Base-by-base conservation (phyloP, 2,113 vertebrate genomes). In the Manacus vitellinus region DNA sequence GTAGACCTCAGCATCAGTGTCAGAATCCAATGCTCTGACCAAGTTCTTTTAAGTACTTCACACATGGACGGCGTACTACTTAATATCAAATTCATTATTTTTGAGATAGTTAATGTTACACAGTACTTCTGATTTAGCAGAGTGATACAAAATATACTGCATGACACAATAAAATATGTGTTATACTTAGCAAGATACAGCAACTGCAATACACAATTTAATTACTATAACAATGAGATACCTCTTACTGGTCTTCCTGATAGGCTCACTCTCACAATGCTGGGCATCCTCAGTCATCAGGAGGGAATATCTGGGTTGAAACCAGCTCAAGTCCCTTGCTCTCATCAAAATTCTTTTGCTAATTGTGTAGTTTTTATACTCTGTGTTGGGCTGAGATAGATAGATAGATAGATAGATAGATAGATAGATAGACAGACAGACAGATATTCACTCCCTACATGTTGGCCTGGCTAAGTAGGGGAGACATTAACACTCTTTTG, bases 31-130 rank as follows among this genome's bases (percentile, higher is more conserved):
- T 22, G 31, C 23, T 44, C 31, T 73, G 24, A 63, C 4, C 14
- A 63, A 19, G 9, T 71, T 28, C 37, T 71, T 68, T 41, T 31
- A 54, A 21, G 17, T 37, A 18, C 4, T 74, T 77, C 44, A 47
- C 1, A 0, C 0, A 2, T 22, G 11, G 20, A 72, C 1, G 7
- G 10, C n/a, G 4, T 67, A 39, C 37, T 71, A 49, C 7, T 75
- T 79, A 39, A 58, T 17, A 72, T 20, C 3, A 43, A 62, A 47
- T 54, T 43, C 14, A 35, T 58, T 62, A 33, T 84, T 84, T 76
- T 54, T 33, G 43, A 62, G 18, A 39, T 13, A n/a, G 2, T 12
- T 54, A 13, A 27, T 52, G 13, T 47, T 75, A 39, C n/a, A 27
- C 0, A 0, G 12, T 30, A 43, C 20, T 66, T 86, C 20, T 76